Evolutionary conservation across 92 coral and sea anemone genomes (phyloP).

Genomic region (Parazoanthus swiftii): DNA sequence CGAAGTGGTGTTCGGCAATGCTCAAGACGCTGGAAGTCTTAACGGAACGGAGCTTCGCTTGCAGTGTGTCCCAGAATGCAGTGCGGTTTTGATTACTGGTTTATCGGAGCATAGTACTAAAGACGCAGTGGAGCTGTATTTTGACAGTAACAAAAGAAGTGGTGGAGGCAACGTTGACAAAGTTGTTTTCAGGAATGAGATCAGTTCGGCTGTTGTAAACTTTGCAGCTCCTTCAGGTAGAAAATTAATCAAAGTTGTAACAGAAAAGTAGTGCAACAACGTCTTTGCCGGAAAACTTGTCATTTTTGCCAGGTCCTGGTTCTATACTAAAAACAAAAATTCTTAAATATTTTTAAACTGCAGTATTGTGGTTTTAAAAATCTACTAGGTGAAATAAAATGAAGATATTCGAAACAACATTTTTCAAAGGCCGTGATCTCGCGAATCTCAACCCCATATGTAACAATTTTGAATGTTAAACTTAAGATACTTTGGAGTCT

Average conservation of each 20-base stretch:
- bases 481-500: too few relatives aligned
- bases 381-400: too few relatives aligned
- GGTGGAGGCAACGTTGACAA: conserved; percentile 33
- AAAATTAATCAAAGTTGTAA: background rate
- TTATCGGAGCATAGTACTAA: conserved; percentile 6
- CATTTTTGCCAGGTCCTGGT: too few relatives aligned
- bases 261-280: too few relatives aligned
- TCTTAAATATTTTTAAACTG: too few relatives aligned
- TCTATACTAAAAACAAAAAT: too few relatives aligned
- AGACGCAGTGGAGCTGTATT: conserved; percentile 22
- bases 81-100: conserved; percentile 33
- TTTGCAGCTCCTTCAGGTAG: conserved; percentile 3
- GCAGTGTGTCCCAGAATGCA: conserved; percentile 12
- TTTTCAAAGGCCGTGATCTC: too few relatives aligned
- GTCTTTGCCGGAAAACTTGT: too few relatives aligned
- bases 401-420: too few relatives aligned
- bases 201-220: background rate
- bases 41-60: background rate
- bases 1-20: background rate
- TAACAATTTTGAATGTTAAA: too few relatives aligned
- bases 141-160: conserved; percentile 31
- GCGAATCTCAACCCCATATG: too few relatives aligned
- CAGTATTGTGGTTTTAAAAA: too few relatives aligned
- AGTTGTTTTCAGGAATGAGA: background rate
- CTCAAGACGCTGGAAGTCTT: background rate